Conservation (phyloP, 2,113 vertebrate genomes). For the Epinephelus lanceolatus region DNA sequence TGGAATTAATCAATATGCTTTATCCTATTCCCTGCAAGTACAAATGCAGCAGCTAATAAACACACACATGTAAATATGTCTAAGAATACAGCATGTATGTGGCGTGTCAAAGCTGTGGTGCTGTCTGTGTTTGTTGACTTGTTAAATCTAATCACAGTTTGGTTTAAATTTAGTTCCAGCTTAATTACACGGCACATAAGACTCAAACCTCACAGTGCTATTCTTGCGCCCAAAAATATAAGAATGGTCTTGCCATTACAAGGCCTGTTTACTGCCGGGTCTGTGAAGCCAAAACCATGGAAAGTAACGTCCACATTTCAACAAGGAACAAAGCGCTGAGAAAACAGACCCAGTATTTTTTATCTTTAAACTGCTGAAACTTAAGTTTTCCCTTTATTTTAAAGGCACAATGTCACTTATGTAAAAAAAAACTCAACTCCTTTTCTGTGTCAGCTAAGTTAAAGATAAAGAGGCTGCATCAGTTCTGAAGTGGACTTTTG, state of each 20-base stretch:
- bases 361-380: background rate
- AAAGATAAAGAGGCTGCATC: background rate
- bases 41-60: background rate
- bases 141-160: conserved; percentile 69
- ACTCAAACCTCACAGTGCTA: conserved; percentile 58
- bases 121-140: conserved; percentile 44
- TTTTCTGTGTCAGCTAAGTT: background rate
- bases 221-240: conserved; percentile 58
- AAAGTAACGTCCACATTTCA: conserved; percentile 24
- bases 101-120: conserved; percentile 7
- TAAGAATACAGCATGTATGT: conserved; percentile 5
- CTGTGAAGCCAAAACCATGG: conserved; percentile 27
- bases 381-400: background rate
- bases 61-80: background rate
- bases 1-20: background rate
- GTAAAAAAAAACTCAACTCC: background rate
- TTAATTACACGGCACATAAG: conserved; percentile 72
- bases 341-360: background rate
- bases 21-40: background rate
- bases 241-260: conserved; percentile 40
- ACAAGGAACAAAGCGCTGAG: background rate
- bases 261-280: conserved; percentile 42
- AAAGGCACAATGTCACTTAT: background rate
- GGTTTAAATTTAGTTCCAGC: conserved; percentile 67
- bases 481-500: background rate